Evolutionary conservation across 2,113 vertebrate genomes (phyloP).

Genomic region (Hyla sarda): DNA sequence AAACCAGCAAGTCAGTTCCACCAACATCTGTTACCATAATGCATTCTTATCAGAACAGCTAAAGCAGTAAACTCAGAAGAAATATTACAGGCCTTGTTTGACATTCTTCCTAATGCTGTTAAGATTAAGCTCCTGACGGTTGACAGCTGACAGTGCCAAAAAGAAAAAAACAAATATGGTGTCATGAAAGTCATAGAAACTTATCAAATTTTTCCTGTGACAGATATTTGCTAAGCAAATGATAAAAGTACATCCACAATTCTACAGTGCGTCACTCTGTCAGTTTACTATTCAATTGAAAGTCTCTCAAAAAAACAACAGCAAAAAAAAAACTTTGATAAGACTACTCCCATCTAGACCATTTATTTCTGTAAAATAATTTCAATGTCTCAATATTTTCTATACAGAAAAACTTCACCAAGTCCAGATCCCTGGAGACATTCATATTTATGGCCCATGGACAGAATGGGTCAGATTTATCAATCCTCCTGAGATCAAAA

Average conservation of each 20-base stretch:
- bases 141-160: not conserved
- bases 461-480: too few species aligned
- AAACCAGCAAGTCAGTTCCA: not conserved
- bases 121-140: not conserved
- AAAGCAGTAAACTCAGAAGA: not conserved
- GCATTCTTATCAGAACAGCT: not conserved
- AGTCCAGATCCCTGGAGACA: too few species aligned
- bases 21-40: constrained; percentile 9
- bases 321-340: not conserved
- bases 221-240: not conserved
- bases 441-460: too few species aligned
- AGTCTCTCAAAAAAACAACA: too few species aligned
- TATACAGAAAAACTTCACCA: too few species aligned
- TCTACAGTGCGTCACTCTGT: too few species aligned
- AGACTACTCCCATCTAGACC: too few species aligned
- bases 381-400: too few species aligned
- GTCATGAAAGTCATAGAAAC: not conserved
- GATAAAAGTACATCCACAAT: not conserved
- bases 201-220: not conserved
- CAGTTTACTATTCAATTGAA: not conserved
- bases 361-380: too few species aligned
- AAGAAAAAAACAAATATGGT: not conserved
- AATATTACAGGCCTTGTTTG: not conserved
- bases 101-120: not conserved
- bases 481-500: too few species aligned